These are phyloP conservation scores for Lamellibrachia luymesi DNA, from an alignment of 1,140 invertebrate species.

Conservation along the genomic window DNA sequence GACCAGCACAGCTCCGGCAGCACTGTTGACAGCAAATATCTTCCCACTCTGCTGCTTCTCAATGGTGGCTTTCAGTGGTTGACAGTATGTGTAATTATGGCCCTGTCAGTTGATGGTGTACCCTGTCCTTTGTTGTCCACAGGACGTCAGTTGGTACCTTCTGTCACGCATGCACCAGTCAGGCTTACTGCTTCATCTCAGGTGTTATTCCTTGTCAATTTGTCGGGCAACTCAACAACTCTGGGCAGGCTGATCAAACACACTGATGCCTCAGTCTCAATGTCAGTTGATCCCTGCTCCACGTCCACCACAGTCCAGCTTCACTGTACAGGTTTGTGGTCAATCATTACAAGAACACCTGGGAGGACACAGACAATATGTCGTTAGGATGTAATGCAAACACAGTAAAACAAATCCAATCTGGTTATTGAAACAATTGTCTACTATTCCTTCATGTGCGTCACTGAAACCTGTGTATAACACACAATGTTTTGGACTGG, in stretches of 20 bases:
- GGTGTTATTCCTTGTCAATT: background rate
- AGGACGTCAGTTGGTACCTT: background rate
- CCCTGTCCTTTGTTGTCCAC: background rate
- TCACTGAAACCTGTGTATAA: too few species aligned
- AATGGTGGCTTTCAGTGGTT: background rate
- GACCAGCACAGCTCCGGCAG: background rate
- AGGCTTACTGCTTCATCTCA: background rate
- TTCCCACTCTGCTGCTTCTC: background rate
- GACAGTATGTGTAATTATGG: background rate
- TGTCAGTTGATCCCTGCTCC: background rate
- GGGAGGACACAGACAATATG: background rate
- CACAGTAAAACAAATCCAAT: background rate
- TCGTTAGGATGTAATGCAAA: background rate
- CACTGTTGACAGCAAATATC: background rate
- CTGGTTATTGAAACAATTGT: background rate
- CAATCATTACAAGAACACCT: background rate
- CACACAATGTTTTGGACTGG: too few species aligned
- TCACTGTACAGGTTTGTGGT: background rate
- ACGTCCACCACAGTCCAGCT: background rate
- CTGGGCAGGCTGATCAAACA: background rate
- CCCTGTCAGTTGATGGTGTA: background rate
- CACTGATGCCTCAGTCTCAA: background rate
- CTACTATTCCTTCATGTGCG: background rate
- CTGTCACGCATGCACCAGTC: background rate
- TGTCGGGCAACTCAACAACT: background rate